phyloP scores from a whole-genome alignment of 2,888 invertebrate genomes.

The Plemyria rubiginata region DNA sequence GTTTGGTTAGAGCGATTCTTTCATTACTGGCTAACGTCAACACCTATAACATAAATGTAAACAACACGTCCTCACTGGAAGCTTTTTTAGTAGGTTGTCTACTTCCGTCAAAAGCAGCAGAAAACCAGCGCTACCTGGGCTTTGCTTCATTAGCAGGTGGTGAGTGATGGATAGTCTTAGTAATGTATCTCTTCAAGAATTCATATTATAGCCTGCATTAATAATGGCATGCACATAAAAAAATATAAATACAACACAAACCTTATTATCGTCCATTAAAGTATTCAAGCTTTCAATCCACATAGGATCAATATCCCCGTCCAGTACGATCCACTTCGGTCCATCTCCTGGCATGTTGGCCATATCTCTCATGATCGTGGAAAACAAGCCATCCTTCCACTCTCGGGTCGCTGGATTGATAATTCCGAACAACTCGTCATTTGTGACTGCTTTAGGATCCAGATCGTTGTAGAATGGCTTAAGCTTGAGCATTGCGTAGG shows the following conservation, averaged over 20 bases:
- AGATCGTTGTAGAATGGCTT: slow-evolving; percentile 95
- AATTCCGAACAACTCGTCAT: slow-evolving; percentile 97
- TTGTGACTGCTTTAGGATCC: slow-evolving; percentile 98
- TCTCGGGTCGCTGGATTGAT: slow-evolving; percentile 97
- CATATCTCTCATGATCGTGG: slow-evolving; percentile 96
- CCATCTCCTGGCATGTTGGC: slow-evolving; percentile 94
- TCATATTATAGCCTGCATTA: too few relatives aligned
- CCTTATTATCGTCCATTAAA: slow-evolving; percentile 98
- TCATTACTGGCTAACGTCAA: slow-evolving; percentile 97
- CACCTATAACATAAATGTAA: slow-evolving; percentile 75
- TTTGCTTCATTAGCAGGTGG: too few relatives aligned
- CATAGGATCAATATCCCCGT: slow-evolving; percentile 99
- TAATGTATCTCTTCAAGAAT: too few relatives aligned
- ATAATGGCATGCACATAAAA: neutral
- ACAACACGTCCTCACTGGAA: neutral
- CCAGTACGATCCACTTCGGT: slow-evolving; percentile 97
- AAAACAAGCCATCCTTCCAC: slow-evolving; percentile 96
- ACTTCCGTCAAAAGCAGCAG: too few relatives aligned
- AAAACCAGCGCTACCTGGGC: too few relatives aligned
- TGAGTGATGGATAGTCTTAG: too few relatives aligned
- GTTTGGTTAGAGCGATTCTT: slow-evolving; percentile 94
- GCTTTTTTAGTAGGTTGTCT: too few relatives aligned
- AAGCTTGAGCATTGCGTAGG: slow-evolving; percentile 91
- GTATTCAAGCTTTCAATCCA: slow-evolving; percentile 99
- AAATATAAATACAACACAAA: neutral